These are phyloP conservation scores for Crocuta crocuta DNA, from an alignment of 2,113 vertebrate species.

Conservation along the genomic window DNA sequence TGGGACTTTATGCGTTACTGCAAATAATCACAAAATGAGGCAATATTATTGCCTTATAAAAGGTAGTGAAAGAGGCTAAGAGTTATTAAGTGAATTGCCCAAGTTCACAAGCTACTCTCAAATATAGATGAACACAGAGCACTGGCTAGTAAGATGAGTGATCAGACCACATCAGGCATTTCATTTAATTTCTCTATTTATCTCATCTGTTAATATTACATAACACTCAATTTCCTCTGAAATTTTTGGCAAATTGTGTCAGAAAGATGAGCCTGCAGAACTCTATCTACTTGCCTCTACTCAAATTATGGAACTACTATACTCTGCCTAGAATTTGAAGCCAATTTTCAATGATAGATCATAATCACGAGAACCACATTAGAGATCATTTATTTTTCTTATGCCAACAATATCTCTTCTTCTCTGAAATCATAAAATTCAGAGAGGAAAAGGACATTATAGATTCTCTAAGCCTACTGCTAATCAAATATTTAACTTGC, in stretches of 20 bases:
- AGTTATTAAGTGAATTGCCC: conserved; percentile 11
- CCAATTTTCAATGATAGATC: neutral
- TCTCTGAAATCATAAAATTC: neutral
- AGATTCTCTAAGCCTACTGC: neutral
- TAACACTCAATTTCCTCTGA: neutral
- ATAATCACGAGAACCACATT: neutral
- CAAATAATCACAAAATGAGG: conserved; percentile 22
- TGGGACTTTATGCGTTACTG: conserved; percentile 6
- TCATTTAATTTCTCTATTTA: neutral
- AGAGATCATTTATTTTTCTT: conserved; percentile 20
- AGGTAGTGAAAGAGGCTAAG: neutral
- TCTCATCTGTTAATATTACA: neutral
- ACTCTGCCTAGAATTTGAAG: neutral
- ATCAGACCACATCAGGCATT: neutral
- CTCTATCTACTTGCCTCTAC: neutral
- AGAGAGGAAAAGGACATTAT: neutral
- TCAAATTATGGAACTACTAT: neutral
- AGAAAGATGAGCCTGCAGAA: neutral
- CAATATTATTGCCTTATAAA: conserved; percentile 3
- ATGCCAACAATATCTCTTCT: neutral
- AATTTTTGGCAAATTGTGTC: neutral
- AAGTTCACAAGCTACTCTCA: neutral
- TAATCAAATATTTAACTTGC: neutral
- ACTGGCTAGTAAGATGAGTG: neutral
- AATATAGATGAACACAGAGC: neutral